Evolutionary conservation across 2,113 vertebrate genomes (phyloP), one percentile per base, ranked within the genome.

Genomic region (Syngnathus scovelli): DNA sequence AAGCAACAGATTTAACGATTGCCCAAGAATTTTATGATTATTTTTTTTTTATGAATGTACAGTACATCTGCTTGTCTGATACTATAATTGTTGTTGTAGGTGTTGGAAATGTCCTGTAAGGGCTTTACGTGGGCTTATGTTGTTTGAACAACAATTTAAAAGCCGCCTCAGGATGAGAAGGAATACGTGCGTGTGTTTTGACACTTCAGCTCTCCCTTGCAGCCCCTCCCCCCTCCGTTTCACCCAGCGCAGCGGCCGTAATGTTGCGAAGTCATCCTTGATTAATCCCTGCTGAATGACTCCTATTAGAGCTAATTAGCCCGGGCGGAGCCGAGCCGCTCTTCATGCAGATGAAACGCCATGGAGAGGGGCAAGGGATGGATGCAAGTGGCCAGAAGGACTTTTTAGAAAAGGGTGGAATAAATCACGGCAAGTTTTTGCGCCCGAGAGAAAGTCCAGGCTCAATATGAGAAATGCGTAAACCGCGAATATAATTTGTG

Each of bases 271-370:
- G 83, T 89, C 87, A 83, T 83, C 83, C 86, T 84, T 84, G 85
- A 90, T 90, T 87, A 88, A 85, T 86, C 85, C 82, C 77, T 78
- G 64, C 85, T 85, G 87, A 87, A 87, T 88, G 84, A 83, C 82
- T 84, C 83, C 88, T 90, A 92, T 90, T 90, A 89, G 70, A 84
- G 81, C 81, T 88, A 90, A 89, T 92, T 89, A 89, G 86, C 82
- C 65, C 0, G 54, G 61, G 79, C 80, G 72, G 80, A 84, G 76
- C 55, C 71, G n/a, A 85, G 71, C 71, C 54, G 4, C 83, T 86
- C 83, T 84, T 75, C 78, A 80, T 78, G 82, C 81, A 80, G 83
- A 84, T 75, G 81, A 82, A 33, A 78, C 16, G 27, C 52, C 21
- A 49, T 58, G 79, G 65, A 79, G 78, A 68, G 69, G 77, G 68